Base-by-base conservation (phyloP, 2,113 vertebrate species). In the Edolisoma coerulescens region DNA sequence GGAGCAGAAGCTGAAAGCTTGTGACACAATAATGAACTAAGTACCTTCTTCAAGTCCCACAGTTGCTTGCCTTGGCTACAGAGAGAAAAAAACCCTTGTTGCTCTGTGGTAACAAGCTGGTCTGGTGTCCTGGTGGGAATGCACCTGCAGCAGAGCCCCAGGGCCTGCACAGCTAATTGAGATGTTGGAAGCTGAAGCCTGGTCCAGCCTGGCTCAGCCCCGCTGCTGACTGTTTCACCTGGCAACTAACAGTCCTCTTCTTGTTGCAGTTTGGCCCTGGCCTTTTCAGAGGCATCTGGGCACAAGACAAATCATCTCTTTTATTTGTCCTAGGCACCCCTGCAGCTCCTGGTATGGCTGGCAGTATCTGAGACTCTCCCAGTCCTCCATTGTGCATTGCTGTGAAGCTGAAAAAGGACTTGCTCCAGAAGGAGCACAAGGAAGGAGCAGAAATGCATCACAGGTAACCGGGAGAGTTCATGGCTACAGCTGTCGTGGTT, bases 401-500 rank as follows among this genome's bases (percentile, higher is more conserved):
- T 52, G 68, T 78, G 35, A 86, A 84, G 59, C 71, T 84, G 83
- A 13, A 42, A 65, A 78, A 79, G 33, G 59, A 39, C 59, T 67
- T 37, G 9, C 4, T 77, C 42, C 68, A 63, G 71, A 39, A 70
- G n/a, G n/a, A n/a, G n/a, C 18, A 41, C 89, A 28, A 47, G 59
- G 76, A 47, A n/a, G 12, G 27, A 82, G 68, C 85, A 70, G 59
- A 45, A 86, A 92, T 92, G 93, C 86, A 50, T 71, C 94, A 26
- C 54, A 97, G 95, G 95, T 95, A 84, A 92, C 0, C 0, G 13
- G 26, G 22, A 17, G 26, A 78, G 11, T 5, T 50, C 16, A 2
- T 39, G 21, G 45, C 18, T 2, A 6, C 1, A 20, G 52, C 39
- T 59, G 10, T 39, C 37, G 15, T 65, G 5, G 0, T 56, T 73